Conservation (phyloP, 2,888 invertebrate genomes). For the Crematogaster levior region DNA sequence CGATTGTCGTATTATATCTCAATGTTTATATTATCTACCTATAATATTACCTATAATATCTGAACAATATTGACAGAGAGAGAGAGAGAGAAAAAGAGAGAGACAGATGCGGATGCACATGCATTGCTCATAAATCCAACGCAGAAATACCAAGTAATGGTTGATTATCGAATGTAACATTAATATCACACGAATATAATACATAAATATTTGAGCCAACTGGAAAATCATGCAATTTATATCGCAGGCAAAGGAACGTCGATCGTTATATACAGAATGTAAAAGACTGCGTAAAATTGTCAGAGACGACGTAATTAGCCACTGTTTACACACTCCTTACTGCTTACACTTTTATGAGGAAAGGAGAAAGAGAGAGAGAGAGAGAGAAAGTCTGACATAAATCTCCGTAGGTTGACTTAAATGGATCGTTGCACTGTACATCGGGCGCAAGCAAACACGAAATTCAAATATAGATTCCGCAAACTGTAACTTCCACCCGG, state of each 20-base stretch:
- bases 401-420: conserved; percentile 21
- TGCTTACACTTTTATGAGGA: conserved; percentile 25
- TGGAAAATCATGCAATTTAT: conserved; percentile 3
- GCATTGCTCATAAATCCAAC: neutral
- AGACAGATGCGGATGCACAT: neutral
- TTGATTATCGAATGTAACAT: neutral
- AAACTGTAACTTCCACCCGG: conserved; percentile 37
- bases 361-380: neutral
- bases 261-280: neutral
- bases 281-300: conserved; percentile 52
- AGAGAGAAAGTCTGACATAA: conserved; percentile 7
- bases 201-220: conserved; percentile 25
- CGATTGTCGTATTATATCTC: neutral
- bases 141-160: neutral
- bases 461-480: conserved; percentile 52
- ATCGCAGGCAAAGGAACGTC: neutral
- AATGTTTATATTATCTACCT: conserved; percentile 23
- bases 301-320: conserved; percentile 40
- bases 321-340: conserved; percentile 29
- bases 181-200: conserved; percentile 22
- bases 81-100: neutral
- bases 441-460: conserved; percentile 49
- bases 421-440: conserved; percentile 29
- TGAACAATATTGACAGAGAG: neutral
- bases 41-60: too few relatives aligned